Base-by-base conservation (phyloP, 2,888 invertebrate species). In the Drosophila meridiana region DNA sequence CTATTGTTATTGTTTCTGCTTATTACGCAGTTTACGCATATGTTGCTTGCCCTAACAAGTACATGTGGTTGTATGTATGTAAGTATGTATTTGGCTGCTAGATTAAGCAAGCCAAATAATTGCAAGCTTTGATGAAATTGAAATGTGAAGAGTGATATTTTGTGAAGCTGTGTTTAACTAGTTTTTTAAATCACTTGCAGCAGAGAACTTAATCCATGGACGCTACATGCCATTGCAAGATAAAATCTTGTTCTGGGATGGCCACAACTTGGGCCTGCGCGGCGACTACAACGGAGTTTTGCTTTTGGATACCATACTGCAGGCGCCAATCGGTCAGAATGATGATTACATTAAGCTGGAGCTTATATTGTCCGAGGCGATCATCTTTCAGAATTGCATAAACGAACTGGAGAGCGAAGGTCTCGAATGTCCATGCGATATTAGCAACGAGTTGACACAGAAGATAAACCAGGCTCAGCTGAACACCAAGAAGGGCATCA, bases 261-360 rank as follows among this genome's bases (percentile, higher is more conserved):
- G 96, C 80, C 95, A 95, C 90, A 96, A 96, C 76, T 94, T 98
- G 83, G 97, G 98, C 78, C 95, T 97, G 73, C 95, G 98, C 71
- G 96, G 97, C 65, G 98, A 98, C 93, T 97, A 98, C 93, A 98
- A 98, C 94, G 98, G 98, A 74, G 97, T 98, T 63, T 94, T 98
- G 61, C 94, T 98, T 68, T 94, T 98, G 86, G 98, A 98, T 92
- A 97, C 98, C 60, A 96, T 97, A 87, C 94, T 98, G 69, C 98
- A 98, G 93, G 96, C 96, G 73, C 96, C 97, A 59, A 94, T 97
- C 73, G 94, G 95, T 59, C 95, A 96, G 86, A 94, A 96, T 60
- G 97, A 97, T 88, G 97, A 97, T 91, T 94, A 95, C 85, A 95
- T 98, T 82, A 96, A 96, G 92, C 94, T 98, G 82, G 98, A 98